These are phyloP conservation scores for Thomomys bottae DNA, from an alignment of 2,113 vertebrate species.

Conservation along the genomic window DNA sequence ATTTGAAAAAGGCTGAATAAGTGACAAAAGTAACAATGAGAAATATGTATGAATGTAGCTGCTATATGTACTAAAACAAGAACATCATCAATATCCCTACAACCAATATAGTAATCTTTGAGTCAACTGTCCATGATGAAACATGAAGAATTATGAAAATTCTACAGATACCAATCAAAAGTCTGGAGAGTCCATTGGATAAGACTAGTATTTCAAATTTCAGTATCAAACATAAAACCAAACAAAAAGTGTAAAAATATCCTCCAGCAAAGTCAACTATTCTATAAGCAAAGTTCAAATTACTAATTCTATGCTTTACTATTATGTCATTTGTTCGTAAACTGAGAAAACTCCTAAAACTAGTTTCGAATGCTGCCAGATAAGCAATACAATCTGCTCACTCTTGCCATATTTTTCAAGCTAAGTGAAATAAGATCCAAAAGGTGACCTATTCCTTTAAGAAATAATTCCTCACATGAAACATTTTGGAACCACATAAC, in stretches of 20 bases:
- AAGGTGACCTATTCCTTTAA: background rate
- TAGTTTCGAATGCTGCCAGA: slow-evolving; percentile 51
- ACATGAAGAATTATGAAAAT: background rate
- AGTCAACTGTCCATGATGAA: background rate
- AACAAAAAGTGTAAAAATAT: background rate
- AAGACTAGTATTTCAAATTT: background rate
- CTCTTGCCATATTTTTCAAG: slow-evolving; percentile 18
- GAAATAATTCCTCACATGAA: background rate
- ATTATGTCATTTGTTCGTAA: slow-evolving; percentile 3
- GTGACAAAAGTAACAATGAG: too few species aligned
- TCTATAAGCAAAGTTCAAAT: slow-evolving; percentile 35
- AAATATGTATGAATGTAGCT: too few species aligned
- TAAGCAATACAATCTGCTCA: slow-evolving; percentile 49
- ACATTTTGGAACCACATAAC: background rate
- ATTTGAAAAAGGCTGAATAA: too few species aligned
- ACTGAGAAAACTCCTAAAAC: slow-evolving; percentile 38
- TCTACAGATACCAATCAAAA: background rate
- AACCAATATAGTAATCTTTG: background rate
- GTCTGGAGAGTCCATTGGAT: background rate
- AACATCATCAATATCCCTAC: background rate
- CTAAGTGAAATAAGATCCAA: slow-evolving; percentile 48
- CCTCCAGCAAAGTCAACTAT: background rate
- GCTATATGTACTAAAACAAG: too few species aligned
- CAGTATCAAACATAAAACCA: background rate
- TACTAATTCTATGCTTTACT: background rate